Evolutionary conservation across 2,797 vertebrate genomes (phyloP).

Genomic region (Amazona ochrocephala): DNA sequence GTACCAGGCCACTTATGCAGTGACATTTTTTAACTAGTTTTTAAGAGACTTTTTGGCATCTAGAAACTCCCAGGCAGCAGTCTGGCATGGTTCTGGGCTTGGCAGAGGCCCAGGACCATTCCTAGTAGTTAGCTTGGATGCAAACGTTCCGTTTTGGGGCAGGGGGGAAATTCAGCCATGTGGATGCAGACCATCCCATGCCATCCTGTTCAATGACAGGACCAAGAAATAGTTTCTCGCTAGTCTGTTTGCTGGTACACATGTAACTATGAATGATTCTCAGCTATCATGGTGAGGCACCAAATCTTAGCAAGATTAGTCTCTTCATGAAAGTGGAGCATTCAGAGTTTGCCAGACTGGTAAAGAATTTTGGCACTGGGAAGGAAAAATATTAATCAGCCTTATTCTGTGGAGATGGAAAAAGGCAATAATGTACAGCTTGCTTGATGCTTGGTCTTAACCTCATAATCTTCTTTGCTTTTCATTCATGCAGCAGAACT

Average conservation of each 20-base stretch:
- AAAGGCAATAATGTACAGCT: background rate
- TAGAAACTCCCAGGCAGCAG: background rate
- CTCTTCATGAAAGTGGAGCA: background rate
- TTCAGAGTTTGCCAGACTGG: background rate
- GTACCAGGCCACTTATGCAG: background rate
- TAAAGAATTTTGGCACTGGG: background rate
- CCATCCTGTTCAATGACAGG: background rate
- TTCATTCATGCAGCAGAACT: slow-evolving; percentile 6
- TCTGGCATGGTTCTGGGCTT: background rate
- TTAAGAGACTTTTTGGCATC: background rate
- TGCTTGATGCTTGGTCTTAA: background rate
- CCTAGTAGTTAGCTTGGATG: background rate
- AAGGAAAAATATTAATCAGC: background rate
- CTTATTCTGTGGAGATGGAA: background rate
- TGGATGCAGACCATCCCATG: background rate
- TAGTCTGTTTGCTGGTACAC: background rate
- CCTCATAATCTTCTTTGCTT: background rate
- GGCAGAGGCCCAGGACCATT: background rate
- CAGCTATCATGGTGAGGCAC: background rate
- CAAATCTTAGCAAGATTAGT: background rate
- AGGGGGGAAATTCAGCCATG: background rate
- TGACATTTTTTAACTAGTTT: background rate
- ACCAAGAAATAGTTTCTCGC: background rate
- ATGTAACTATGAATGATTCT: background rate
- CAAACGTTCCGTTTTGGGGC: background rate